Evolutionary conservation across 2,113 vertebrate species (phyloP), one percentile per base, ranked within the genome.

Genomic region (Coracopsis vasa): DNA sequence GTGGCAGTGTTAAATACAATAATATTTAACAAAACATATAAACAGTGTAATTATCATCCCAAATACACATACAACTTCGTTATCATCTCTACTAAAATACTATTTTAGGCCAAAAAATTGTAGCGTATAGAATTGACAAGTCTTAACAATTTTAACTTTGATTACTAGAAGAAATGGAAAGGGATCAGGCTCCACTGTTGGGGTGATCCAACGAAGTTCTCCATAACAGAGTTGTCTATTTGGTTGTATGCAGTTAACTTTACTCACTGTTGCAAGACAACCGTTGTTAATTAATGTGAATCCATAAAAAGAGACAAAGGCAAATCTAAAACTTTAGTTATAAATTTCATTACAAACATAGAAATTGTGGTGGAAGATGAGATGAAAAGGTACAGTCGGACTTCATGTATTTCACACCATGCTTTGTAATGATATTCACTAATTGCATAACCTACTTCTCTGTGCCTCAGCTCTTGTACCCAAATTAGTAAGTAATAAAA

Each of bases 121-220:
- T 8, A 58, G 2, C 0, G 0, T 69, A 80, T 73, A 37, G 25
- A 64, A 86, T 1, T 0, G 0, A 35, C 1, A 47, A 56, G 33
- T 86, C 64, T 82, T 41, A 87, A 82, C 18, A 48, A 44, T 45
- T 86, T 58, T 16, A 75, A 27, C 8, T 74, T 62, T 35, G 16
- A 33, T 45, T 75, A 29, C 11, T 31, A 11, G 21, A 7, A 27
- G 10, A 71, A 70, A 42, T 28, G 7, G 42, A 87, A 92, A 81
- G 67, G 27, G 13, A 70, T 37, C 39, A 56, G 29, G 41, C 53
- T 45, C 39, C 25, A 29, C 35, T 48, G 29, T 21, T 45, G 67
- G 19, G 65, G 9, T 1, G 7, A 69, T 64, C 27, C 20, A 56
- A 11, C 24, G 8, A 56, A 37, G 41, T 4, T 73, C 54, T 45